Base-by-base conservation (phyloP, 2,888 invertebrate species). In the Cephus runcator region DNA sequence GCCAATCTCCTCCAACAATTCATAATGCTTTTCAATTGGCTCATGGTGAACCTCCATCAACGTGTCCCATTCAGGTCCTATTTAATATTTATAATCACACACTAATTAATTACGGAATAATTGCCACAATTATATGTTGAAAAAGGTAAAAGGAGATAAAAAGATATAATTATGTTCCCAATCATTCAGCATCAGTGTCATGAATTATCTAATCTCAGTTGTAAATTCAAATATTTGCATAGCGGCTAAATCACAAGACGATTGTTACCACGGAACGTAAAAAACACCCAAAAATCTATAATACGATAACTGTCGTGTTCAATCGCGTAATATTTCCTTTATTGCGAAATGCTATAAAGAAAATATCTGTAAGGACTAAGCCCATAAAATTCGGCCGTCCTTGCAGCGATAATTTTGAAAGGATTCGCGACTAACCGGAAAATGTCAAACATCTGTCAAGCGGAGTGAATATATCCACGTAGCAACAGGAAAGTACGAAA, bases 1-100 rank as follows among this genome's bases (percentile, higher is more conserved):
- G 86, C 93, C 93, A 86, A 93, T 92, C 87, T 93, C 93, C 85
- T 93, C 93, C 79, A 92, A 91, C 76, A 93, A 87, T 77, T 93
- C 92, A 87, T 93, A 93, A 83, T 92, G 91, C 79, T 92, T 92
- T 84, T 93, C 93, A 85, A 93, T 93, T 36, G 93, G 92, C 83
- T 93, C 93, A 83, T 91, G 92, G 76, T 92, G 89, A 88, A 92
- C 91, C 88, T 92, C 91, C 92, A 92, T 92, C 83, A 91, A 89
- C 78, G 88, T 86, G 84, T 90, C 89, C 91, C 91, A 91, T 86
- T 90, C 90, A 83, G 88, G 83, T 81, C 87, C 91, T 91, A 77
- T 40, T 35, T 56, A 69, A 74, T 12, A 34, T 35, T 40, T 23
- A 56, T 23, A 56, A 56, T 56, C 9, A 56, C 56, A 23, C 23